A percentile compares a stretch with the other conserved stretches of the same genome.
phyloP scores from a whole-genome alignment of 1,140 invertebrate genomes.

The Parasteatoda tepidariorum region DNA sequence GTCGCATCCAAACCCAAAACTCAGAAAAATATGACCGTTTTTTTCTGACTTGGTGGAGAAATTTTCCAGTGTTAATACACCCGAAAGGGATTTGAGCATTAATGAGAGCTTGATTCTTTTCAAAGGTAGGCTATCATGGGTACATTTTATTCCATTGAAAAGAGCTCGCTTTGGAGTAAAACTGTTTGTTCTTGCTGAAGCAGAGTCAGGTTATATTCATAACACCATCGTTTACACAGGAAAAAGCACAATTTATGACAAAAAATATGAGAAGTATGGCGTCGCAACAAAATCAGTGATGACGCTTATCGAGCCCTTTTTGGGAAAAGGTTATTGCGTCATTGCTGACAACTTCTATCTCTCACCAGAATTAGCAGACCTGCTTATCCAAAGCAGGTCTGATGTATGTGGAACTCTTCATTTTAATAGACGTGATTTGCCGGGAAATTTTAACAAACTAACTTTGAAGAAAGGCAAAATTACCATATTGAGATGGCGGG shows the following conservation, averaged over 20 bases:
- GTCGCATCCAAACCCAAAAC: neutral
- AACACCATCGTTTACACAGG: neutral
- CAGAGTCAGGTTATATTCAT: neutral
- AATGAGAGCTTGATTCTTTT: conserved; percentile 9
- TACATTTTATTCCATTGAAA: conserved; percentile 4
- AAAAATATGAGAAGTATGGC: neutral
- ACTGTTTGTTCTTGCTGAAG: too few relatives aligned
- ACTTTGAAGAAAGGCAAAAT: conserved; percentile 14
- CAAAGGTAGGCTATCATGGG: conserved; percentile 3
- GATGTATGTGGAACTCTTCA: neutral
- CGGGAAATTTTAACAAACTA: too few relatives aligned
- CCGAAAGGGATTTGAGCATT: conserved; percentile 25
- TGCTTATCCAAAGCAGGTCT: conserved; percentile 3
- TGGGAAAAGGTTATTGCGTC: conserved; percentile 15
- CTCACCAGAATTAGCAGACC: conserved; percentile 11
- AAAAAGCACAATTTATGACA: neutral
- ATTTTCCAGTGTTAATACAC: neutral
- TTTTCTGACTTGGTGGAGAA: conserved; percentile 3
- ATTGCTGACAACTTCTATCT: conserved; percentile 10
- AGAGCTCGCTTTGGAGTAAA: conserved; percentile 40
- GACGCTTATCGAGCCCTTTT: conserved; percentile 1
- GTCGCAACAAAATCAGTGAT: neutral
- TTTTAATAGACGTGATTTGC: neutral
- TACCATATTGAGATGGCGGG: neutral
- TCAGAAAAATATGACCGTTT: conserved; percentile 32